Evolutionary conservation across 1,140 invertebrate genomes (phyloP).

Genomic region (Halictus rubicundus): DNA sequence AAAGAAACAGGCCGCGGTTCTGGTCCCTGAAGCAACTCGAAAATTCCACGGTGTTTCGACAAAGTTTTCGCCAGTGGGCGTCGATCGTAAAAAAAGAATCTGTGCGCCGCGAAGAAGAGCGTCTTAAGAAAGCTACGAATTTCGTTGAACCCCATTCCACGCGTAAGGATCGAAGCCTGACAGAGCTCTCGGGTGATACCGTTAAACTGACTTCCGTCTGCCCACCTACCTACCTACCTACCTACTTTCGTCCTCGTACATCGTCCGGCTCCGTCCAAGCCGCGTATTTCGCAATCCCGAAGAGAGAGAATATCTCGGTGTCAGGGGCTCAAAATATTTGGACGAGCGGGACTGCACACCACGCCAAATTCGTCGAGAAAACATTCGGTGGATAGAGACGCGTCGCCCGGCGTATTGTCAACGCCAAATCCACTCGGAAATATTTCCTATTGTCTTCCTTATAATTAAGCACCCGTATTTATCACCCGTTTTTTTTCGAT

Average conservation of each 20-base stretch:
- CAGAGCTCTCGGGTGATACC: slow-evolving; percentile 68
- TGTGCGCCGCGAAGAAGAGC: background rate
- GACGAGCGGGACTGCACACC: slow-evolving; percentile 16
- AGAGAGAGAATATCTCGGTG: slow-evolving; percentile 40
- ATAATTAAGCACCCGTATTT: background rate
- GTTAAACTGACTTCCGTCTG: slow-evolving; percentile 78
- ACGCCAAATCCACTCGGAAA: background rate
- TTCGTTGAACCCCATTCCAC: slow-evolving; percentile 60
- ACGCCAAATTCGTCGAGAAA: slow-evolving; percentile 33
- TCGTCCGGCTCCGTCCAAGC: slow-evolving; percentile 49
- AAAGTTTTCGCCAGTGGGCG: slow-evolving; percentile 18
- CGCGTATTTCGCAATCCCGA: slow-evolving; percentile 42
- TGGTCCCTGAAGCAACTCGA: background rate
- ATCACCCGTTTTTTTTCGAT: background rate
- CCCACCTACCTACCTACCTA: slow-evolving; percentile 76
- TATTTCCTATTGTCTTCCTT: background rate
- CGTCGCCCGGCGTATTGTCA: background rate
- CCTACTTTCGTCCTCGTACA: slow-evolving; percentile 74
- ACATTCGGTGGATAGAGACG: background rate
- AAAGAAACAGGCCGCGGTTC: background rate
- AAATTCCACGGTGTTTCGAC: slow-evolving; percentile 16
- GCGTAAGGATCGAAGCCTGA: slow-evolving; percentile 53
- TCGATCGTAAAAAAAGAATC: slow-evolving; percentile 11
- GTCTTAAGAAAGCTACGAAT: slow-evolving; percentile 48
- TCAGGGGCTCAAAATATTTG: slow-evolving; percentile 49